Conservation (phyloP, 2,888 invertebrate genomes). For the Carpatolechia fugitivella region DNA sequence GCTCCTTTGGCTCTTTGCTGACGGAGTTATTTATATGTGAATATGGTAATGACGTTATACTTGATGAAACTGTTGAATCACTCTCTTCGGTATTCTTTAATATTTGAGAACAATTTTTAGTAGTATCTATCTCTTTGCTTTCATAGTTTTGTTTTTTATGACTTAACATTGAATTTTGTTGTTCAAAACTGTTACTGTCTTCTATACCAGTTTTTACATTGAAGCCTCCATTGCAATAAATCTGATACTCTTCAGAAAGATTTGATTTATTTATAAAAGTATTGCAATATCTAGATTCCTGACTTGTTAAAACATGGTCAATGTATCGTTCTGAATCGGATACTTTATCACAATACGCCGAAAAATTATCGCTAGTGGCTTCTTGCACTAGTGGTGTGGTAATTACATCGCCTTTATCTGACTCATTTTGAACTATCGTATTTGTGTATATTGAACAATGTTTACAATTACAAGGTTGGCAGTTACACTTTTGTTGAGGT, state of each 20-base stretch:
- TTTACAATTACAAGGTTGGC: conserved; percentile 24
- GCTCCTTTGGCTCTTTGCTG: background rate
- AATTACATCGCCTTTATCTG: background rate
- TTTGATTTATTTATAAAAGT: background rate
- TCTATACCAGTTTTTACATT: background rate
- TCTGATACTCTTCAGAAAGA: too few species aligned
- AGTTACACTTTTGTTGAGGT: conserved; percentile 16
- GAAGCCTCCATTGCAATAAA: background rate
- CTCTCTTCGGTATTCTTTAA: background rate
- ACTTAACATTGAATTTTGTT: too few species aligned
- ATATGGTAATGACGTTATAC: background rate
- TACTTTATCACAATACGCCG: background rate
- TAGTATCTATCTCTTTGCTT: background rate
- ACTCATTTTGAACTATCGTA: background rate
- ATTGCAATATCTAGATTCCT: background rate
- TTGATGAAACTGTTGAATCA: background rate
- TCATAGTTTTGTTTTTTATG: too few species aligned
- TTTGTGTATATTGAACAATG: background rate
- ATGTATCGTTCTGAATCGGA: background rate
- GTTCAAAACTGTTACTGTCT: too few species aligned
- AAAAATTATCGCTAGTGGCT: background rate
- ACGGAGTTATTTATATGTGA: background rate
- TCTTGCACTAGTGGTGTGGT: background rate
- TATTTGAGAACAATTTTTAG: background rate
- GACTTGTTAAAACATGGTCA: background rate